Conservation (phyloP, 2,888 invertebrate genomes). For the Epistrophe grossulariae region DNA sequence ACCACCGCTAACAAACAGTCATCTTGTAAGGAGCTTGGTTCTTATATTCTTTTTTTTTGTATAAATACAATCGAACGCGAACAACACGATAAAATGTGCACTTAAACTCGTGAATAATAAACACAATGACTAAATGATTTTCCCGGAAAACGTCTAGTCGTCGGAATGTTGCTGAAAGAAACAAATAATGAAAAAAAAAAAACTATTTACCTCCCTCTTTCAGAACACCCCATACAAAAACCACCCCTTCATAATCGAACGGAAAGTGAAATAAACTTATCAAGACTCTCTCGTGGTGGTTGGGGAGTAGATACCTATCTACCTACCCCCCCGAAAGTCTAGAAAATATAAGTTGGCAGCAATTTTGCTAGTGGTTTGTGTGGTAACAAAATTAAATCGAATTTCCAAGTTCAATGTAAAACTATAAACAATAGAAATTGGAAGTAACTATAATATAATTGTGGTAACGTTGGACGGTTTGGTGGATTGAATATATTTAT, state of each 20-base stretch:
- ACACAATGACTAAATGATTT: slow-evolving; percentile 71
- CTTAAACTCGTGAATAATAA: slow-evolving; percentile 70
- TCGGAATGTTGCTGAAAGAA: slow-evolving; percentile 50
- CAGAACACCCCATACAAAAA: slow-evolving; percentile 14
- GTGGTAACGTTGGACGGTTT: too few species aligned
- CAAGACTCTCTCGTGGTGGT: not conserved
- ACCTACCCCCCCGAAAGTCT: not conserved
- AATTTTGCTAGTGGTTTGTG: slow-evolving; percentile 40
- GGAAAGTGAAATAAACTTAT: slow-evolving; percentile 38
- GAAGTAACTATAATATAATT: slow-evolving; percentile 12
- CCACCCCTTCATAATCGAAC: slow-evolving; percentile 15
- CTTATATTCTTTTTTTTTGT: not conserved
- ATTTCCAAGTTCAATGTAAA: slow-evolving; percentile 31
- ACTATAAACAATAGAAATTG: not conserved
- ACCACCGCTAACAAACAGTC: not conserved
- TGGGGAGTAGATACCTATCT: not conserved
- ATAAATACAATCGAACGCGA: slow-evolving; percentile 34
- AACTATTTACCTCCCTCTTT: slow-evolving; percentile 2
- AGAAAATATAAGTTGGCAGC: slow-evolving; percentile 21
- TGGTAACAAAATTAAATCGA: slow-evolving; percentile 22
- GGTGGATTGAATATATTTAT: too few species aligned
- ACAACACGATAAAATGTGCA: slow-evolving; percentile 47
- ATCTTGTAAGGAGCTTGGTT: slow-evolving; percentile 11
- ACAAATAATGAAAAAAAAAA: not conserved
- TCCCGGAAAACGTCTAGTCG: slow-evolving; percentile 68